Base-by-base conservation (phyloP, 1,140 invertebrate species). In the Phthorimaea operculella region DNA sequence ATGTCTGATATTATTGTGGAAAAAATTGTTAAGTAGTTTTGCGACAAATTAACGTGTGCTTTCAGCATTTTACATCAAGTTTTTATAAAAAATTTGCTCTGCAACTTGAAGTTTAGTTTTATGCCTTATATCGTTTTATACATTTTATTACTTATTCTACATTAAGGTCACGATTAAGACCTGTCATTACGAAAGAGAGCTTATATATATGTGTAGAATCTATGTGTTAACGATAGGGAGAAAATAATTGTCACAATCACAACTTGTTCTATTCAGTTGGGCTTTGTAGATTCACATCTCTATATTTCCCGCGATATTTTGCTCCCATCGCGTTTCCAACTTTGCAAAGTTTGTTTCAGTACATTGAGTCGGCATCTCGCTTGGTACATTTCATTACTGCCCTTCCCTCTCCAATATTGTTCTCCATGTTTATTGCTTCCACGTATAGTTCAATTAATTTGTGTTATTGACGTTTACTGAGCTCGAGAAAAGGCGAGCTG, bases 361-460 rank as follows among this genome's bases (percentile, higher is more conserved):
- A 59, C 57, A 59, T 59, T 59, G 48, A 44, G 21, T 36, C 48
- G 21, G 18, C 33, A 48, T 50, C 39, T 54, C 57, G 52, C 49
- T 51, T 52, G 48, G 47, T 58, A 50, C 57, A 55, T 59, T 59
- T 59, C 58, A 59, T 59, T 59, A 59, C 53, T 55, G 53, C 51
- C 44, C 44, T 51, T 33, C 39, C 42, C 53, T 34, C 54, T 51
- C 53, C 39, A 49, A 52, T 54, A 51, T 55, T 59, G 52, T 55
- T 59, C 58, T 51, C 21, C 48, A 7, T 51, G 49, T 56, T 56
- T 56, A 56, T 56, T 56, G 48, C 54, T n/a, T 34, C 49, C 14
- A 28, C 17, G 45, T 49, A 54, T 59, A 59, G 28, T 59, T 59
- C 52, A 54, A 59, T 59, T 59, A 59, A 54, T 59, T 59, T 59